Evolutionary conservation across 2,888 invertebrate genomes (phyloP), one percentile per base, ranked within the genome.

Genomic region (Morpho helenor): DNA sequence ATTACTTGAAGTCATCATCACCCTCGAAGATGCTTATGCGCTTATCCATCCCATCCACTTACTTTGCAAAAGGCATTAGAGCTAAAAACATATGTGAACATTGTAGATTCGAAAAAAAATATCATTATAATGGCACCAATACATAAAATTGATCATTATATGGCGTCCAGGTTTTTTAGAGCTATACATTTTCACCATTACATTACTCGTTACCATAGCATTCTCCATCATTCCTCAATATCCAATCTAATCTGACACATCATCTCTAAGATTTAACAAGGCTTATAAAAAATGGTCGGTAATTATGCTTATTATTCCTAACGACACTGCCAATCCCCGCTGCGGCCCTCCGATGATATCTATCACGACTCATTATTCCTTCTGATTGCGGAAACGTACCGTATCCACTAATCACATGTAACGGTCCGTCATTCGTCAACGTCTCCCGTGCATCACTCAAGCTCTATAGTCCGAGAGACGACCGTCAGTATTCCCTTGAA

Each of bases 371-470:
- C 83, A 83, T 84, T 84, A 84, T 85, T 79, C 75, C 75, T 68
- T 62, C 68, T 78, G 85, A 87, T 84, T 79, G 79, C 80, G 73
- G 76, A 76, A 77, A 76, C 79, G 75, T 74, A 72, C 76, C 70
- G 74, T 72, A 77, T 75, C 74, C 80, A 85, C 87, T 89, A 87
- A 87, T 87, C 85, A 86, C 84, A 73, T 73, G 78, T 77, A 83
- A 84, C 82, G 77, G 76, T 70, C 76, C 68, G 65, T 73, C 76
- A 83, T 85, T 75, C 77, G 75, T 83, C 85, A 81, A 74, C 70
- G 83, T 79, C 82, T 68, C 65, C 64, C 74, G 72, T 68, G 68
- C 77, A 87, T 88, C 86, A 82, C 80, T 87, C 86, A 55, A 40
- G 43, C 49, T 10, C n/a, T 10, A 22, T 54, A 54, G 47, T 54